Evolutionary conservation across 2,888 invertebrate species (phyloP).

Genomic region (Bellardia pandia): DNA sequence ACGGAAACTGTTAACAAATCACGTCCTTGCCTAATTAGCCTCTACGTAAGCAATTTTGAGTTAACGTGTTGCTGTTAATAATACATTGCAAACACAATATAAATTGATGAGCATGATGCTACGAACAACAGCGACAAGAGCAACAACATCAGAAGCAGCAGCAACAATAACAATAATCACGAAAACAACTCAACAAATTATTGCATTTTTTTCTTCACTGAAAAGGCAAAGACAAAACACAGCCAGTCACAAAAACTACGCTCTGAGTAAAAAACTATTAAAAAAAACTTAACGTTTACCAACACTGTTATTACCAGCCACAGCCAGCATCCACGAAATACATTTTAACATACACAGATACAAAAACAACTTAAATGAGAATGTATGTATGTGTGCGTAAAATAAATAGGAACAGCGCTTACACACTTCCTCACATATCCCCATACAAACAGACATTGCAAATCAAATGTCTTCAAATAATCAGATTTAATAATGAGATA

Average conservation of each 20-base stretch:
- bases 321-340: constrained; percentile 63
- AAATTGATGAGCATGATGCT: constrained; percentile 61
- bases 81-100: constrained; percentile 70
- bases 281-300: constrained; percentile 51
- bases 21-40: constrained; percentile 73
- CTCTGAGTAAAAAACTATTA: constrained; percentile 34
- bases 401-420: constrained; percentile 9
- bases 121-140: constrained; percentile 21
- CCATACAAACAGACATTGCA: constrained; percentile 64
- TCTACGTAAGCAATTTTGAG: constrained; percentile 65
- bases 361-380: constrained; percentile 22
- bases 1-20: constrained; percentile 72
- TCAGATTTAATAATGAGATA: constrained; percentile 76
- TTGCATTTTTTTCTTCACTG: constrained; percentile 14
- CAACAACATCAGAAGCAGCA: constrained; percentile 9
- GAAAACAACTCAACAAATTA: constrained; percentile 55
- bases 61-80: constrained; percentile 73
- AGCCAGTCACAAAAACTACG: constrained; percentile 16
- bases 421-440: constrained; percentile 2
- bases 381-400: background rate
- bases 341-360: background rate
- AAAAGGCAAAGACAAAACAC: constrained; percentile 30
- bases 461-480: constrained; percentile 74
- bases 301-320: constrained; percentile 56
- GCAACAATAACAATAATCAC: constrained; percentile 44